Conservation (phyloP, 2,113 vertebrate species). For the Cyprichromis sp. region DNA sequence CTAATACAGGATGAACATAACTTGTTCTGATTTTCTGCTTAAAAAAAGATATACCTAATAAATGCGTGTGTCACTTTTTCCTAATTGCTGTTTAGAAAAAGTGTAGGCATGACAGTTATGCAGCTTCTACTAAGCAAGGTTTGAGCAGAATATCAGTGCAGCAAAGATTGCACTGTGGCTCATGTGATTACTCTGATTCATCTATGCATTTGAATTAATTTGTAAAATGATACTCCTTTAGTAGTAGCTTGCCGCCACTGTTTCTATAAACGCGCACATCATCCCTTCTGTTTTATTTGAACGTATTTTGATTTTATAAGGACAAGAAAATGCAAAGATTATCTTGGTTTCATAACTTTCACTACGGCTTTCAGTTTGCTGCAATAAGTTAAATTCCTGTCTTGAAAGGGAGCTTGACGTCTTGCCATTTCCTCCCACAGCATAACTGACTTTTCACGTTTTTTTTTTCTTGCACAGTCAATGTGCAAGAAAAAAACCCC, state of each 20-base stretch:
- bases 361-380: background rate
- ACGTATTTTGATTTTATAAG: background rate
- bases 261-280: background rate
- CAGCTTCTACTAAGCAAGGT: no score
- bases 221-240: background rate
- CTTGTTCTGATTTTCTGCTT: background rate
- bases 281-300: background rate
- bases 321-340: background rate
- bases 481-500: background rate
- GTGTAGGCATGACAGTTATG: background rate
- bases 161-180: background rate
- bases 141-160: background rate
- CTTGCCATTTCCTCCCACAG: background rate
- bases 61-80: background rate
- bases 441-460: background rate
- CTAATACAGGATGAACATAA: background rate
- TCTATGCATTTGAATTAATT: background rate
- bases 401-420: background rate
- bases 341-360: background rate
- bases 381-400: background rate
- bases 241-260: background rate
- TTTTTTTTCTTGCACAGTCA: background rate
- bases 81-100: background rate
- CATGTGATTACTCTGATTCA: background rate
- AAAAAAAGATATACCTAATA: rapidly evolving